A percentile compares a stretch with the other conserved stretches of the same genome.
Conservation (phyloP, 2,888 invertebrate genomes). For the Platerodrilus igneus region DNA sequence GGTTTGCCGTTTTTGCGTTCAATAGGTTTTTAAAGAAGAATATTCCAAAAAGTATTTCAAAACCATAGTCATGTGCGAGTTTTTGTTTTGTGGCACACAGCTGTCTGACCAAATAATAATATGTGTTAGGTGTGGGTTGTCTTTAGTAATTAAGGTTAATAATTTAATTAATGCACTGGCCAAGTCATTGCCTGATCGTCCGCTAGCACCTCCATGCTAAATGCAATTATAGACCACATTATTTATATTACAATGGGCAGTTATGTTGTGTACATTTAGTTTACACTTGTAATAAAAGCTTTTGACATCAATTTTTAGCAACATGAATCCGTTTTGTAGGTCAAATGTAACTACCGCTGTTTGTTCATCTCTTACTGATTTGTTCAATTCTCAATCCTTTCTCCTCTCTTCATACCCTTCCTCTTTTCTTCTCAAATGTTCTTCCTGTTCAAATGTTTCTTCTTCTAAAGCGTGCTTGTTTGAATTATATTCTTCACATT, state of each 20-base stretch:
- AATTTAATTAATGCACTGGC: conserved; percentile 19
- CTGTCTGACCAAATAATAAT: conserved; percentile 22
- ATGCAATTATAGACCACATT: conserved; percentile 11
- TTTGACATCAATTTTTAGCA: conserved; percentile 11
- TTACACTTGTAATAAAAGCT: conserved; percentile 15
- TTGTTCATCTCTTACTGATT: conserved; percentile 2
- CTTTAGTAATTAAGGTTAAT: conserved; percentile 10
- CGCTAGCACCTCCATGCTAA: conserved; percentile 16
- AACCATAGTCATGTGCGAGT: conserved; percentile 19
- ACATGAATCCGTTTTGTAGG: conserved; percentile 15
- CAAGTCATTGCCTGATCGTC: conserved; percentile 14
- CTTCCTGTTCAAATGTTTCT: neutral
- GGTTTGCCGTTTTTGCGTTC: conserved; percentile 22
- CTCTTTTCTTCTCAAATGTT: neutral
- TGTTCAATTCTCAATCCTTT: neutral
- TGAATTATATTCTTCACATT: conserved; percentile 6
- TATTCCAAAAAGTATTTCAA: conserved; percentile 16
- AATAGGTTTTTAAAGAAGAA: conserved; percentile 6
- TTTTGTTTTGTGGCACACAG: conserved; percentile 21
- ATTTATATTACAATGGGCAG: conserved; percentile 10
- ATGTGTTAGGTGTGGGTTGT: conserved; percentile 10
- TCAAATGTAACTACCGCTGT: conserved; percentile 15
- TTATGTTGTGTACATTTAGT: conserved; percentile 12
- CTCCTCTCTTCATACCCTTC: conserved; percentile 5
- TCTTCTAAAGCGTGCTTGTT: conserved; percentile 2